phyloP scores from a whole-genome alignment of 2,888 invertebrate species.

The Cephonodes hylas region DNA sequence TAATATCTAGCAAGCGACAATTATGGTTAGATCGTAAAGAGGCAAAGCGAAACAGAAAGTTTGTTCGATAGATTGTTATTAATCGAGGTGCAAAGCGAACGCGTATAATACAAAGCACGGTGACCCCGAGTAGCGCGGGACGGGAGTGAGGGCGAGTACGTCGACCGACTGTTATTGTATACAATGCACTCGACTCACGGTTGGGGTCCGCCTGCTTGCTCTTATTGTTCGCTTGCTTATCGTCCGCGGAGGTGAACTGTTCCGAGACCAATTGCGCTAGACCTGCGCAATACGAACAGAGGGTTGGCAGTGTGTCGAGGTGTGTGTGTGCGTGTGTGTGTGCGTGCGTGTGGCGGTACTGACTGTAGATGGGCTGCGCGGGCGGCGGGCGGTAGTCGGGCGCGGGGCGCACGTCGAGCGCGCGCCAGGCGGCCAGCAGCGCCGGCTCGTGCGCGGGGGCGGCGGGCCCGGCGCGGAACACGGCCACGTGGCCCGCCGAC shows the following conservation, averaged over 20 bases:
- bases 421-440: conserved; percentile 90
- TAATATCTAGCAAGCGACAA: no score
- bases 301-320: neutral
- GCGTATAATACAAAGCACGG: no score
- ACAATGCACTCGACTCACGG: conserved; percentile 42
- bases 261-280: conserved; percentile 73
- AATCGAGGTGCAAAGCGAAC: no score
- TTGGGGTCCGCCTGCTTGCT: conserved; percentile 37
- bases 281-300: conserved; percentile 41
- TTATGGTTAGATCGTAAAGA: no score
- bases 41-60: no score
- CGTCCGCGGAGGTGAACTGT: conserved; percentile 62
- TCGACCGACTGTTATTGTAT: no score
- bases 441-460: conserved; percentile 50
- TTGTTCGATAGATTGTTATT: no score
- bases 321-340: neutral
- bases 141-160: neutral
- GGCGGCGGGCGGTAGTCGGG: conserved; percentile 68
- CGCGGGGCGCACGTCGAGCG: conserved; percentile 83
- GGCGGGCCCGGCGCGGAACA: conserved; percentile 75
- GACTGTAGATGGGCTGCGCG: conserved; percentile 69
- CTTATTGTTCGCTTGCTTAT: conserved; percentile 43
- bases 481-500: conserved; percentile 88
- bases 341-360: conserved; percentile 31
- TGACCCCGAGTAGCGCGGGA: neutral